These are phyloP conservation scores for Typhlichthys subterraneus DNA, from an alignment of 2,797 vertebrate species.

Conservation along the genomic window DNA sequence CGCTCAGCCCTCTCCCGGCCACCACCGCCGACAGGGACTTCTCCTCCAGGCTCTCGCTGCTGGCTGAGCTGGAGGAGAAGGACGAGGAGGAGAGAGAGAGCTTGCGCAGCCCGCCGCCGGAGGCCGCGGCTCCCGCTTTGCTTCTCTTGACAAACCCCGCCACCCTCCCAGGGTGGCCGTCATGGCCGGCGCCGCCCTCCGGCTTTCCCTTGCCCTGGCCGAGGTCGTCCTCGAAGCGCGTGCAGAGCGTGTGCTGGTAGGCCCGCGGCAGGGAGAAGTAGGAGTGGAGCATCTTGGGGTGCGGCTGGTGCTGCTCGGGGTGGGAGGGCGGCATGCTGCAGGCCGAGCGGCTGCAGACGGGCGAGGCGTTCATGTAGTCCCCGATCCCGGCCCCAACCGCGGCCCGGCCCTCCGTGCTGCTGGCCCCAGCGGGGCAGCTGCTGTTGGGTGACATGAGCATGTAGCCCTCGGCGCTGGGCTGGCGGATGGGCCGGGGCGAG, in stretches of 20 bases:
- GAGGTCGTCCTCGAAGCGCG: constrained; percentile 79
- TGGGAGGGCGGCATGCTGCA: constrained; percentile 78
- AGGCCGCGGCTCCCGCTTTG: constrained; percentile 61
- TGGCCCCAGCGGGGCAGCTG: constrained; percentile 80
- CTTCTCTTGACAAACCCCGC: constrained; percentile 71
- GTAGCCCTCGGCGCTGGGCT: constrained; percentile 76
- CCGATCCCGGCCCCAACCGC: constrained; percentile 24
- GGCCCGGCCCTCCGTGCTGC: constrained; percentile 70
- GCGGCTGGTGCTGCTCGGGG: constrained; percentile 72
- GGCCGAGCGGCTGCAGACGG: constrained; percentile 78
- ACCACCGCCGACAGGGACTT: constrained; percentile 66
- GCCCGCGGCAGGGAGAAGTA: constrained; percentile 81
- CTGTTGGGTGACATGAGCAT: constrained; percentile 84
- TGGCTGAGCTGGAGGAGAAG: constrained; percentile 84
- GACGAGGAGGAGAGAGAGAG: constrained; percentile 82
- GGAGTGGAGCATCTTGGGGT: constrained; percentile 80
- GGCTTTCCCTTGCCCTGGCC: constrained; percentile 70
- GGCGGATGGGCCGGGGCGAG: constrained; percentile 76
- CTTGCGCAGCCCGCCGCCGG: constrained; percentile 68
- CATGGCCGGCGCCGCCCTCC: constrained; percentile 51
- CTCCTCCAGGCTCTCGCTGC: constrained; percentile 86
- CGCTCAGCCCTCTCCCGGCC: constrained; percentile 62
- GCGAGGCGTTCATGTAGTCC: constrained; percentile 87
- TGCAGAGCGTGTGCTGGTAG: constrained; percentile 78
- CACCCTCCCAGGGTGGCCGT: constrained; percentile 54